Evolutionary conservation across 2,797 vertebrate species (phyloP).

Genomic region (Tokudaia muenninki): DNA sequence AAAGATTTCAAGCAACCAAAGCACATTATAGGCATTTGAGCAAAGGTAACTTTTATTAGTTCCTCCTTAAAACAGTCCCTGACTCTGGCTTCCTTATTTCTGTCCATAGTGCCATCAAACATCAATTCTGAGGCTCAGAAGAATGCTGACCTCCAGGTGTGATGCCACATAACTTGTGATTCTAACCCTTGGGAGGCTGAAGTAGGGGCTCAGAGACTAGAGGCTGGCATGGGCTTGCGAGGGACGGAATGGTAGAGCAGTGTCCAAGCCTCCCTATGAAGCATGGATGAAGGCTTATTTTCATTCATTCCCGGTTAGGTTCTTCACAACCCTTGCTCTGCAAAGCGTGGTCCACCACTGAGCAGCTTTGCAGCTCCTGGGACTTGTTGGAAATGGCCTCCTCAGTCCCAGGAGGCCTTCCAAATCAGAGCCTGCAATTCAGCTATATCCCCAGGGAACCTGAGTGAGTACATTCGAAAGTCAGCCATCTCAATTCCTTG

Average conservation of each 20-base stretch:
- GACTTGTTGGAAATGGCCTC: not conserved
- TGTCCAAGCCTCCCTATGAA: not conserved
- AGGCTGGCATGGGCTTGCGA: not conserved
- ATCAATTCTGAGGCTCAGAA: not conserved
- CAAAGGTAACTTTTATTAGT: constrained; percentile 4
- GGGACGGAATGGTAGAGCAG: not conserved
- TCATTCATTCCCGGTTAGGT: not conserved
- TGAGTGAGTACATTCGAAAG: too few relatives aligned
- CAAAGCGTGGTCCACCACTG: not conserved
- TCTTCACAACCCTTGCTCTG: not conserved
- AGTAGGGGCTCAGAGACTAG: not conserved
- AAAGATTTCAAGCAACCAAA: not conserved
- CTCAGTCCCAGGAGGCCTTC: not conserved
- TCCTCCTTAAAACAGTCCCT: not conserved
- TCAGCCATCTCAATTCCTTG: not conserved
- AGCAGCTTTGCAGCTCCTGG: not conserved
- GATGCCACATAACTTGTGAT: not conserved
- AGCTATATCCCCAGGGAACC: not conserved
- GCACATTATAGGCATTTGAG: not conserved
- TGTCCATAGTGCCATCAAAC: not conserved
- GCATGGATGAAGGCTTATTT: not conserved
- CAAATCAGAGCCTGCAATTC: not conserved
- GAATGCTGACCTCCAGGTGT: not conserved
- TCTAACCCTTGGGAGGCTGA: not conserved
- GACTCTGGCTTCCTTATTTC: constrained; percentile 22